A percentile compares a stretch with the other conserved stretches of the same genome.
Conservation (phyloP, 2,113 vertebrate species). For the Corythornis madagascariensis region DNA sequence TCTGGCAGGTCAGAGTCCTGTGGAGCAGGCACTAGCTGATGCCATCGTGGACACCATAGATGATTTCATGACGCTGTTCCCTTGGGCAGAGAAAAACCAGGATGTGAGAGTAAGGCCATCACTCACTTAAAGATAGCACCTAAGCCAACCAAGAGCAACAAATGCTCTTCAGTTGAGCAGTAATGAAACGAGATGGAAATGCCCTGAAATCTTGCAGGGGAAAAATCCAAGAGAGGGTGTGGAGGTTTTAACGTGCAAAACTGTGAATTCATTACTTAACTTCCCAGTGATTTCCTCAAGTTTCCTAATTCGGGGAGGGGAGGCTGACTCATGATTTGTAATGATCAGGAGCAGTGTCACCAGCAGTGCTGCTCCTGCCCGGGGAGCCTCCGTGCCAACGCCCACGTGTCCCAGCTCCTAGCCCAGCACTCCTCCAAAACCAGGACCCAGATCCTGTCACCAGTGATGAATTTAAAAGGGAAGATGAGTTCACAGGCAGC, state of each 20-base stretch:
- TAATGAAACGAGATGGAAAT: accelerated
- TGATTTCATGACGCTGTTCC: conserved; percentile 77
- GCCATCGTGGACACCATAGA: conserved; percentile 79
- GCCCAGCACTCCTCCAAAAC: not conserved
- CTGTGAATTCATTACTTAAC: not conserved
- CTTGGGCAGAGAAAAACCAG: conserved; percentile 79
- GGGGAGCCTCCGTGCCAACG: accelerated
- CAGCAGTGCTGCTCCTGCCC: not conserved
- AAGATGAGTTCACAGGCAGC: not conserved
- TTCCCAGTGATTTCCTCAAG: not conserved
- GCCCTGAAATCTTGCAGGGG: not conserved
- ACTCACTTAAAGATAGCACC: not conserved
- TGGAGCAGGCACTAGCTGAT: conserved; percentile 77
- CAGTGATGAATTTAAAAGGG: not conserved
- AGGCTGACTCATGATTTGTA: not conserved
- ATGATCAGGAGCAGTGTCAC: not conserved
- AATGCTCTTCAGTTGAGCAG: not conserved
- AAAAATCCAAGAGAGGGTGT: not conserved
- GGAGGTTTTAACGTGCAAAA: not conserved
- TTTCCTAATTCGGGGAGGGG: not conserved
- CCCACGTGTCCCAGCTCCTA: accelerated
- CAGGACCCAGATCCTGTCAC: not conserved
- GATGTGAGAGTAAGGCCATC: conserved; percentile 68
- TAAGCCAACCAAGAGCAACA: not conserved
- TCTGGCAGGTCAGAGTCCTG: conserved; percentile 73